Percentiles rank a stretch among this genome's conserved stretches.
phyloP scores from a whole-genome alignment of 2,888 invertebrate genomes.

The Ophion ventricosus region DNA sequence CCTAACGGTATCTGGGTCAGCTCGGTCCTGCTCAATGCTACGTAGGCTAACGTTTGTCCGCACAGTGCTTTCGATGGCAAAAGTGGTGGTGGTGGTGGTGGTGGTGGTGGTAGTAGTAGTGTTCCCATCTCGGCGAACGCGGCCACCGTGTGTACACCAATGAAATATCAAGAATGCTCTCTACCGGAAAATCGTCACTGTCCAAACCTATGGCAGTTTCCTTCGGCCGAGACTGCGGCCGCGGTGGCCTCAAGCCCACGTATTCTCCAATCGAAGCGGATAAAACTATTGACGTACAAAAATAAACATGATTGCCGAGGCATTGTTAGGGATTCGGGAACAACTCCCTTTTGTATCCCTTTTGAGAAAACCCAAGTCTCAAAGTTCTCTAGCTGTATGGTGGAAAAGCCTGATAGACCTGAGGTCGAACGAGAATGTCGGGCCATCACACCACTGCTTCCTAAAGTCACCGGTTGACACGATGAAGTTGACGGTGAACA shows the following conservation, averaged over 20 bases:
- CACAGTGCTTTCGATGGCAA: slow-evolving; percentile 60
- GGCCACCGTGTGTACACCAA: slow-evolving; percentile 70
- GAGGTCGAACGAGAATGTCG: no score
- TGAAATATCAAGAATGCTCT: slow-evolving; percentile 70
- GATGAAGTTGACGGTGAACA: no score
- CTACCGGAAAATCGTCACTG: slow-evolving; percentile 60
- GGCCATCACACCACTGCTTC: no score
- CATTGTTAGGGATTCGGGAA: not conserved
- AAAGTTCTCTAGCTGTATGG: no score
- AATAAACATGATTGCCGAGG: not conserved
- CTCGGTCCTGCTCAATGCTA: slow-evolving; percentile 72
- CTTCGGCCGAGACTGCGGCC: slow-evolving; percentile 64
- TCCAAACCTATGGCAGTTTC: slow-evolving; percentile 64
- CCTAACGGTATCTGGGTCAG: slow-evolving; percentile 75
- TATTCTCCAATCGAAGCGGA: slow-evolving; percentile 25
- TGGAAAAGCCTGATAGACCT: no score
- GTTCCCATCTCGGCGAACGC: slow-evolving; percentile 67
- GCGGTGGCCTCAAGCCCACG: slow-evolving; percentile 35
- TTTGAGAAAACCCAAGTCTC: no score
- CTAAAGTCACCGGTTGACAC: no score
- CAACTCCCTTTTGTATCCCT: not conserved
- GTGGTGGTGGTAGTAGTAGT: slow-evolving; percentile 8
- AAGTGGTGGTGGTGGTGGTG: slow-evolving; percentile 26
- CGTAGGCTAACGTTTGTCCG: slow-evolving; percentile 55
- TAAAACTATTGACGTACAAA: slow-evolving; percentile 19